Evolutionary conservation across 2,113 vertebrate genomes (phyloP), one percentile per base, ranked within the genome.

Genomic region (Ochotona curzoniae): DNA sequence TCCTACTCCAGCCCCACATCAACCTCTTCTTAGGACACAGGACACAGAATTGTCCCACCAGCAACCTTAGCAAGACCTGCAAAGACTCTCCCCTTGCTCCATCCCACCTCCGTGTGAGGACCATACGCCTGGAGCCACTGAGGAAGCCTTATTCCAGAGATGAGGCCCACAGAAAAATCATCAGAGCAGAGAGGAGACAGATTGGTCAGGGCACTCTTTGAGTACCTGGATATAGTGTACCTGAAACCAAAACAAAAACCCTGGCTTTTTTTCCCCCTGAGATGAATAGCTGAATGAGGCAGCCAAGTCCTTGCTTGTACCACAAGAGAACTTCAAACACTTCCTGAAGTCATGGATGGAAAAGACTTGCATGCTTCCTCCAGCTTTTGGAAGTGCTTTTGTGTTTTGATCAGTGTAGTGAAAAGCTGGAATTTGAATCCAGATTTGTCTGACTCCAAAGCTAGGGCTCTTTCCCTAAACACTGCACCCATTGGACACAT

Each of bases 351-450:
- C 13, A 57, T 57, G 54, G 54, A 57, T 15, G 13, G 13, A 57
- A 57, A 57, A 8, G 54, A 57, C 17, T 15, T 57, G 54, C 54
- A 15, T 18, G 15, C 2, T 57, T 57, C 17, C 54, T 57, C 54
- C 54, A 57, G 54, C 54, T 57, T 18, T 57, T 57, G 14, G 54
- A 57, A 57, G 54, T 57, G 18, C 54, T 18, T 57, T 57, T 57
- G 54, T 57, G 26, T 18, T 87, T 83, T 94, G 35, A 54, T 82
- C 30, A 85, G 35, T 57, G 4, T 5, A 80, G 7, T 35, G 71
- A 89, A 87, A 85, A 79, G 20, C n/a, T 83, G 17, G 63, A 92
- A 88, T 67, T 66, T 87, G 79, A 93, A 86, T n/a, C 17, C 69
- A 82, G 35, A 15, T 49, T 76, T 89, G 20, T n/a, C 26, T 18